Evolutionary conservation across 2,797 vertebrate species (phyloP).

Genomic region (Eospalax fontanierii): DNA sequence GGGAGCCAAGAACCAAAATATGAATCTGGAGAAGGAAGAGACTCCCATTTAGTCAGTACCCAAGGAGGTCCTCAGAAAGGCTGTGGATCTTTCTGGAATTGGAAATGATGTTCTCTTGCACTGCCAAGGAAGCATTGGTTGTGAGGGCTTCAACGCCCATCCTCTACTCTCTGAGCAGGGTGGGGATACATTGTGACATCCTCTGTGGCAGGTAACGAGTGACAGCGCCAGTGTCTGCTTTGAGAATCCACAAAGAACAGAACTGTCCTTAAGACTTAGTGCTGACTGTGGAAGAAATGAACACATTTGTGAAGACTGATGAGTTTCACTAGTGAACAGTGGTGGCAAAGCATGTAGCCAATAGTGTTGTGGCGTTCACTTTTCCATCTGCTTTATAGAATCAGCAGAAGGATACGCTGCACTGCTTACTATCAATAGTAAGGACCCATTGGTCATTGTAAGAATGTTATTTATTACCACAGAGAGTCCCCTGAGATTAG

Average conservation of each 20-base stretch:
- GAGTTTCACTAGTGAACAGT: background rate
- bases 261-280: background rate
- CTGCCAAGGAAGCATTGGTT: background rate
- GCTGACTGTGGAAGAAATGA: background rate
- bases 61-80: background rate
- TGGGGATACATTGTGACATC: background rate
- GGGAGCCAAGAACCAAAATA: too few species aligned
- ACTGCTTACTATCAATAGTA: background rate
- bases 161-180: background rate
- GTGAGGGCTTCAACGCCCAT: background rate
- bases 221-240: background rate
- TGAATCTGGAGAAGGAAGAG: too few species aligned
- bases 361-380: background rate
- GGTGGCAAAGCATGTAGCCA: background rate
- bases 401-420: background rate
- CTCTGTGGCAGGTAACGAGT: background rate
- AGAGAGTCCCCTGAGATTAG: background rate
- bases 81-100: background rate
- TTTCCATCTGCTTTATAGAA: background rate
- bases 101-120: background rate
- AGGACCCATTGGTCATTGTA: background rate
- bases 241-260: background rate
- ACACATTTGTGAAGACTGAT: background rate
- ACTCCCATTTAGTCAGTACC: background rate
- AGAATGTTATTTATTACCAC: background rate